These are phyloP conservation scores for Drosophila oshimai DNA, from an alignment of 1,140 invertebrate species.

Conservation along the genomic window DNA sequence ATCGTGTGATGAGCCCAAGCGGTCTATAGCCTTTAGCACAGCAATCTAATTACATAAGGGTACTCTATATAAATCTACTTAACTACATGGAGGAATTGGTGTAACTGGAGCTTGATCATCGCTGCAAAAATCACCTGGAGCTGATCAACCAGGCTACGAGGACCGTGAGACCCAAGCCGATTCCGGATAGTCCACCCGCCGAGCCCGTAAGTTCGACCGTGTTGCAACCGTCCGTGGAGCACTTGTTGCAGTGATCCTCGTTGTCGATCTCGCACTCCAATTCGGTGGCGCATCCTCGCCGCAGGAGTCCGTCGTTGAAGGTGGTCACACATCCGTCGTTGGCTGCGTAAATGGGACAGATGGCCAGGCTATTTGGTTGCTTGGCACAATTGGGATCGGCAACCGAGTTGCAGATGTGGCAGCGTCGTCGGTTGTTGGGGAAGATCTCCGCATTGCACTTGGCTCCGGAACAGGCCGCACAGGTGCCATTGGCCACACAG, in stretches of 20 bases:
- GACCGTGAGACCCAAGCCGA: conserved; percentile 55
- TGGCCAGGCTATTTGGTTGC: conserved; percentile 35
- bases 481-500: conserved; percentile 57
- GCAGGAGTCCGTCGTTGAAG: conserved; percentile 14
- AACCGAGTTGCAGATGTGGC: conserved; percentile 68
- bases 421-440: conserved; percentile 55
- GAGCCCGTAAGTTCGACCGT: conserved; percentile 43
- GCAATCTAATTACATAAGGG: conserved; percentile 33
- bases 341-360: conserved; percentile 63
- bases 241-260: conserved; percentile 55
- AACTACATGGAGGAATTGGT: conserved; percentile 16
- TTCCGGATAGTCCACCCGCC: conserved; percentile 22
- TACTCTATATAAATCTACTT: conserved; percentile 63
- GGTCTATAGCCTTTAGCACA: not conserved
- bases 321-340: conserved; percentile 52
- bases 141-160: conserved; percentile 40
- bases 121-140: no score
- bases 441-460: conserved; percentile 65
- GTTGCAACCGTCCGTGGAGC: conserved; percentile 65
- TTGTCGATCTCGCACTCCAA: conserved; percentile 47
- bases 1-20: not conserved
- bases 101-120: no score
- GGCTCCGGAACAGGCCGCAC: conserved; percentile 49
- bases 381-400: conserved; percentile 27
- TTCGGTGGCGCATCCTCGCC: conserved; percentile 58